Percentiles rank a stretch among this genome's conserved stretches.
phyloP scores from a whole-genome alignment of 92 coral and sea anemone genomes.

The Umimayanthus kanabou region DNA sequence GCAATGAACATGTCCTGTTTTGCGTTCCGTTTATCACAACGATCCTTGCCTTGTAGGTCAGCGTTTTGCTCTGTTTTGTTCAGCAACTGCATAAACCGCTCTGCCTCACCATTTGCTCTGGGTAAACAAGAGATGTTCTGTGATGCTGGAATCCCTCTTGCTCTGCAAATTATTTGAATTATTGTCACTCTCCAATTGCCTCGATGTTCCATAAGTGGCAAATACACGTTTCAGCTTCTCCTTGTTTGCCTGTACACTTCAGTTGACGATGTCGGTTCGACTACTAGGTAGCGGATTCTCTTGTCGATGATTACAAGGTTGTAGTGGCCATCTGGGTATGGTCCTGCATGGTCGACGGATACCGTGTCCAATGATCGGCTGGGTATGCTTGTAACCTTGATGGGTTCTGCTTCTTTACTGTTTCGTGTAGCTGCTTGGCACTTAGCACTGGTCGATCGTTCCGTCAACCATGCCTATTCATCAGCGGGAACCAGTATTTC shows the following conservation, averaged over 20 bases:
- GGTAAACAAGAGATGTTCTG: too few species aligned
- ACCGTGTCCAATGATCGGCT: slow-evolving; percentile 28
- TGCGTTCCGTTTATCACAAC: neutral
- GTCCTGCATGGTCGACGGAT: neutral
- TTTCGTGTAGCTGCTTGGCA: slow-evolving; percentile 42
- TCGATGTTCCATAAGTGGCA: slow-evolving; percentile 46
- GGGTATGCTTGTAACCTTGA: slow-evolving; percentile 38
- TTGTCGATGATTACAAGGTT: slow-evolving; percentile 12
- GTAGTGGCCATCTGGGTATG: too few species aligned
- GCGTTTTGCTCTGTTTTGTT: too few species aligned
- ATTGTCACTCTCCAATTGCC: slow-evolving; percentile 41
- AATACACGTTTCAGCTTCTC: slow-evolving; percentile 44
- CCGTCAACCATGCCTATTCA: too few species aligned
- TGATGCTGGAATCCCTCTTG: slow-evolving; percentile 14
- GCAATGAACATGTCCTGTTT: neutral
- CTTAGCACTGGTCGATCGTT: slow-evolving; percentile 43
- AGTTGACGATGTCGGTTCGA: slow-evolving; percentile 43
- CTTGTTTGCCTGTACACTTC: neutral
- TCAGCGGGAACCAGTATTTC: neutral
- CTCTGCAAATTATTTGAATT: slow-evolving; percentile 34
- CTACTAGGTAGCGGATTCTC: slow-evolving; percentile 55
- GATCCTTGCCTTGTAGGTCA: too few species aligned
- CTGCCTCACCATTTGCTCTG: too few species aligned
- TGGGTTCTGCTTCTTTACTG: slow-evolving; percentile 34
- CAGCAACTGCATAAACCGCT: too few species aligned